These are phyloP conservation scores for Scaptomyza tumidula DNA, from an alignment of 2,888 invertebrate genomes.

Conservation along the genomic window DNA sequence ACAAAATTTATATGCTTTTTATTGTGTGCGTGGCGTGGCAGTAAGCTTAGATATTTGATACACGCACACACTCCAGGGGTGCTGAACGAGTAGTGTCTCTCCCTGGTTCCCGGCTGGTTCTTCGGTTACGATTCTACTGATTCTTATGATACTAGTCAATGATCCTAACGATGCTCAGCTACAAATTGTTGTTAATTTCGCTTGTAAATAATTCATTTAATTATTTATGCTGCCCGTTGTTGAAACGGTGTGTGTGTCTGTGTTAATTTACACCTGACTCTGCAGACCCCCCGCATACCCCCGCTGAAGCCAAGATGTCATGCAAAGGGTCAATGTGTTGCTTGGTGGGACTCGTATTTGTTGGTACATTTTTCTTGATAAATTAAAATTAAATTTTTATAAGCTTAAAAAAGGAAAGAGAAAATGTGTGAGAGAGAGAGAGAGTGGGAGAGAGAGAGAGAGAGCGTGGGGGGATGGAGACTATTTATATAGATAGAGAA, in stretches of 20 bases:
- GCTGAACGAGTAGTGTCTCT: neutral
- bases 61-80: slow-evolving; percentile 52
- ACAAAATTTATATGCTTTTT: slow-evolving; percentile 28
- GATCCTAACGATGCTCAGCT: slow-evolving; percentile 63
- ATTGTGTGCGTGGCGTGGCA: slow-evolving; percentile 11
- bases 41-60: slow-evolving; percentile 54
- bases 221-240: slow-evolving; percentile 66
- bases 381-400: slow-evolving; percentile 69
- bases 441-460: slow-evolving; percentile 2
- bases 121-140: slow-evolving; percentile 5
- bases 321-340: slow-evolving; percentile 67
- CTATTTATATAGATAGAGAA: slow-evolving; percentile 13
- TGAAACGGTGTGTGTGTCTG: slow-evolving; percentile 11
- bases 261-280: slow-evolving; percentile 39
- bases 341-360: slow-evolving; percentile 45
- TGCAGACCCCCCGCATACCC: slow-evolving; percentile 2
- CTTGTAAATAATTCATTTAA: slow-evolving; percentile 77
- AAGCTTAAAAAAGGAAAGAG: slow-evolving; percentile 2
- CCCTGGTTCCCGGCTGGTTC: slow-evolving; percentile 16
- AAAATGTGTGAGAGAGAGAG: neutral
- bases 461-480: slow-evolving; percentile 1
- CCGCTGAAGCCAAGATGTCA: neutral
- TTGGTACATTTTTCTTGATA: slow-evolving; percentile 53
- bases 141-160: slow-evolving; percentile 42
- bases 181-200: slow-evolving; percentile 80